Evolutionary conservation across 2,888 invertebrate species (phyloP).

Genomic region (Calliopum simillimum): DNA sequence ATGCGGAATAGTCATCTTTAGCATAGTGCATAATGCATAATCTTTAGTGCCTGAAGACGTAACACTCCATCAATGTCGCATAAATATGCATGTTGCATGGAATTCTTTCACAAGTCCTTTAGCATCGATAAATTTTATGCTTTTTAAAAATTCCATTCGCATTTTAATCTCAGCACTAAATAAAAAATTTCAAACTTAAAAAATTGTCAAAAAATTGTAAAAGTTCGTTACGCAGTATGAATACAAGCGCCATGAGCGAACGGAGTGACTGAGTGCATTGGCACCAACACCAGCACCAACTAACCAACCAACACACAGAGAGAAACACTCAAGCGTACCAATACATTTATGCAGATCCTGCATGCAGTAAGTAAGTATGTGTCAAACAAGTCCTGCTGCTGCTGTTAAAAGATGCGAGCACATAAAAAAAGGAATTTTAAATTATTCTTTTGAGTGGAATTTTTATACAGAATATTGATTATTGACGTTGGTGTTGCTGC

Average conservation of each 20-base stretch:
- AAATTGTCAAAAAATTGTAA: not conserved
- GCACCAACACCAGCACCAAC: not conserved
- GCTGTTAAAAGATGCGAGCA: not conserved
- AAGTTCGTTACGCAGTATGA: slow-evolving; percentile 9
- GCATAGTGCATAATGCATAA: not conserved
- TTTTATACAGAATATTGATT: slow-evolving; percentile 31
- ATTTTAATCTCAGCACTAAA: slow-evolving; percentile 21
- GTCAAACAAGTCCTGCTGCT: slow-evolving; percentile 10
- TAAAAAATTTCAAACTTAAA: slow-evolving; percentile 20
- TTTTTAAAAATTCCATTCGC: slow-evolving; percentile 18
- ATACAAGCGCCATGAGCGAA: not conserved
- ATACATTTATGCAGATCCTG: not conserved
- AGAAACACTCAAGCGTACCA: not conserved
- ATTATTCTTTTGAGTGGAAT: slow-evolving; percentile 40
- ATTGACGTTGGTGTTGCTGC: slow-evolving; percentile 14
- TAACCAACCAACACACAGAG: no score
- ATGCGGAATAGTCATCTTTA: not conserved
- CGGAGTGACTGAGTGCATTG: slow-evolving; percentile 1
- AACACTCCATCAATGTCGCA: slow-evolving; percentile 18
- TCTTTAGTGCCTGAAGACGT: not conserved
- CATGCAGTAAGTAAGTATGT: slow-evolving; percentile 17
- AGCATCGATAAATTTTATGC: slow-evolving; percentile 10
- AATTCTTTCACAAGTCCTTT: not conserved
- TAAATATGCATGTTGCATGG: not conserved
- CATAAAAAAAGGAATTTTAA: slow-evolving; percentile 38